Evolutionary conservation across 1,140 invertebrate species (phyloP), one percentile per base, ranked within the genome.

Genomic region (Trachymyrmex cornetzi): DNA sequence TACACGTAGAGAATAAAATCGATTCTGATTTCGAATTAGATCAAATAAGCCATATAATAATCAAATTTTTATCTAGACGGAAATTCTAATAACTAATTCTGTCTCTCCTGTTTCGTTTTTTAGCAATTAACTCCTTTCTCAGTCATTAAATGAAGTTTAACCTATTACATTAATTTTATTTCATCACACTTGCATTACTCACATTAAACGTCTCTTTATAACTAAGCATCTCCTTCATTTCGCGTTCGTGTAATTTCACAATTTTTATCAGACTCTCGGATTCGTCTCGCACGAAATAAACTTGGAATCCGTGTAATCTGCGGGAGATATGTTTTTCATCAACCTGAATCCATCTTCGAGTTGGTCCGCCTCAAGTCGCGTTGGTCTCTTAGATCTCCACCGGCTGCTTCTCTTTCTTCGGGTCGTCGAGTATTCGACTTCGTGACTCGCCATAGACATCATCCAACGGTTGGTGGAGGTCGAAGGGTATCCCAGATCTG

Each of bases 401-500:
- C 38, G 66, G n/a, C 75, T 77, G 71, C 67, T 14, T 34, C 71
- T 75, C 30, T 67, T 19, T 53, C 24, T 16, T 50, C 55, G 67
- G 22, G 44, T 87, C 71, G 64, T 44, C 48, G 14, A 69, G 48
- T 81, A 24, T 44, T 71, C 79, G 50, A 71, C 67, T 59, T 64
- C 87, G 84, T 87, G 88, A 89, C 84, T 89, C 71, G 64, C 27
- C 48, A 61, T 63, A 53, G 80, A 69, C 86, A 86, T 86, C 67
- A 77, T 63, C 30, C 66, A 48, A 72, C 69, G 22, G 61, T 81
- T 77, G 84, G 75, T 77, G 71, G 75, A 89, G 88, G 88, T 89
- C 89, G 80, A 81, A 87, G 89, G 69, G 80, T 61, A 84, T 19
- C 50, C 19, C 16, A 77, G 79, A 90, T 90, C 88, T 90, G 80